A percentile compares a stretch with the other conserved stretches of the same genome.
phyloP scores from a whole-genome alignment of 2,888 invertebrate genomes.

The Odontocerum albicorne region DNA sequence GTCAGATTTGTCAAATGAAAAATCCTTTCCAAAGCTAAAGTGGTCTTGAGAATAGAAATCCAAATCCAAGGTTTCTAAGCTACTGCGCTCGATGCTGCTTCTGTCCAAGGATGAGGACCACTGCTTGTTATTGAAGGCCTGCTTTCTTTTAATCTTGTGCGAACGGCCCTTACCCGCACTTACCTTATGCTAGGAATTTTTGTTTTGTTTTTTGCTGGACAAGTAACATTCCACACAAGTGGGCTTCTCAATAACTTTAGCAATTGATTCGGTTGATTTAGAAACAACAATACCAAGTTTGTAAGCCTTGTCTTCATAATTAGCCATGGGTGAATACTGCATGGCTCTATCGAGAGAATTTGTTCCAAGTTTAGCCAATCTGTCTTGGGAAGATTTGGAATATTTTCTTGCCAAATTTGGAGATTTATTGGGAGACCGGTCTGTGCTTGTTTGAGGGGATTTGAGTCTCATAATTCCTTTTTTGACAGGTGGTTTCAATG shows the following conservation, averaged over 20 bases:
- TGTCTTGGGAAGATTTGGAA: constrained; percentile 52
- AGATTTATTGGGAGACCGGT: constrained; percentile 53
- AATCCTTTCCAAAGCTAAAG: constrained; percentile 18
- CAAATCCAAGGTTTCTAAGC: constrained; percentile 52
- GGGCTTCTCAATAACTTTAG: constrained; percentile 64
- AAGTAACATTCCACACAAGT: constrained; percentile 75
- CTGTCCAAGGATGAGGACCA: constrained; percentile 53
- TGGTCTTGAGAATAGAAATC: constrained; percentile 24
- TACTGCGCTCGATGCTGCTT: constrained; percentile 55
- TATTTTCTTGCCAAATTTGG: constrained; percentile 50
- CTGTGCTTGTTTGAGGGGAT: constrained; percentile 53
- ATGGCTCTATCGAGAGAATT: constrained; percentile 55
- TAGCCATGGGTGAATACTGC: constrained; percentile 55
- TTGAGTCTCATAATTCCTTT: constrained; percentile 55
- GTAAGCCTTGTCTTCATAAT: constrained; percentile 56
- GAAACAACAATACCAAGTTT: constrained; percentile 60
- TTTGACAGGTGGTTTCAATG: constrained; percentile 52
- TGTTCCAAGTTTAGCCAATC: constrained; percentile 52
- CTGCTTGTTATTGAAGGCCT: constrained; percentile 45
- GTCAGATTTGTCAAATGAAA: constrained; percentile 45
- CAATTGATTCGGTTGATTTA: constrained; percentile 58
- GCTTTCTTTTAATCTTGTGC: constrained; percentile 54
- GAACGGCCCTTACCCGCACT: constrained; percentile 62
- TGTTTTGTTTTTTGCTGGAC: constrained; percentile 60
- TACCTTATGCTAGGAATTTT: constrained; percentile 68